These are phyloP conservation scores for Halcyon leucocephala DNA, from an alignment of 2,797 vertebrate species.

Conservation along the genomic window DNA sequence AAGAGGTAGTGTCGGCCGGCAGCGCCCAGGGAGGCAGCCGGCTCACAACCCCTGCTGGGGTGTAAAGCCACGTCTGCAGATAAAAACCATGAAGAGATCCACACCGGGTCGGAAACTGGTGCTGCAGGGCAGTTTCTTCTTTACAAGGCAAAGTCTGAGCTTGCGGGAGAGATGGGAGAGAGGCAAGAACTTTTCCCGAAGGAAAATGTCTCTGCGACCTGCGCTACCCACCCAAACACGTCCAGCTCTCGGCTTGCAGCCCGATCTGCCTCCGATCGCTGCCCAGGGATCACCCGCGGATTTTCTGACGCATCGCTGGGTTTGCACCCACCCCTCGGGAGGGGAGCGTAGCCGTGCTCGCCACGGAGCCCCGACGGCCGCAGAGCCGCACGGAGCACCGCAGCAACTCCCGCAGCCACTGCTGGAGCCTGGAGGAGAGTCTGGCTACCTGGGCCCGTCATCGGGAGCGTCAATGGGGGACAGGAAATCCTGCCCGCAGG, in stretches of 20 bases:
- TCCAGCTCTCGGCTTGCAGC: not conserved
- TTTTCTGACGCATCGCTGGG: not conserved
- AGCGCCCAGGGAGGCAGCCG: not conserved
- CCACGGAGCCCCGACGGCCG: not conserved
- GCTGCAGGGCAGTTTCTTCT: not conserved
- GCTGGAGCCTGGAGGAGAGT: not conserved
- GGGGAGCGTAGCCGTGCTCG: not conserved
- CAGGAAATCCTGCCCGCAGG: not conserved
- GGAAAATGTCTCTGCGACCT: not conserved
- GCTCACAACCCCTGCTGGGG: not conserved
- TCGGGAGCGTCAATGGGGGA: not conserved
- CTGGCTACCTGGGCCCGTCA: not conserved
- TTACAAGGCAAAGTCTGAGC: not conserved
- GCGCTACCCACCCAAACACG: fast-evolving
- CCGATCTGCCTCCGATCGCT: not conserved
- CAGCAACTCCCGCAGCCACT: not conserved
- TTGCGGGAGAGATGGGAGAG: not conserved
- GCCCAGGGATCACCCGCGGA: fast-evolving
- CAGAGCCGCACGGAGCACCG: too few species aligned
- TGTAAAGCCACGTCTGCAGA: not conserved
- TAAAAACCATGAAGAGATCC: not conserved
- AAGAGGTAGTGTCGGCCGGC: not conserved
- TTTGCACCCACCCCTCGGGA: not conserved
- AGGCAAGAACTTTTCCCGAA: not conserved
- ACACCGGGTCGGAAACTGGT: not conserved